Percentiles rank a stretch among this genome's conserved stretches.
Conservation (phyloP, 2,797 vertebrate species). For the Crenuchus spilurus region DNA sequence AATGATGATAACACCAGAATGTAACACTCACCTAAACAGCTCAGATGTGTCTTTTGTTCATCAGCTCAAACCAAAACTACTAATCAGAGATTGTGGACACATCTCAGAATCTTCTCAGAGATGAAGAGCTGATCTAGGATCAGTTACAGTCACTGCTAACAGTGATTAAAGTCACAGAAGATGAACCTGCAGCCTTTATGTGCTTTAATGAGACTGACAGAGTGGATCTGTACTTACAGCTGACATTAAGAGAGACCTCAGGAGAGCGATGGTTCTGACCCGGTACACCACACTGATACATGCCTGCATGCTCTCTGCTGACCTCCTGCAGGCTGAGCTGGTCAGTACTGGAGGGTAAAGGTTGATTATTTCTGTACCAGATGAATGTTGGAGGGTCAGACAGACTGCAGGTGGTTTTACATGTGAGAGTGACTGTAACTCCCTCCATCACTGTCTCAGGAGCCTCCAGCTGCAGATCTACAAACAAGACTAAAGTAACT, state of each 20-base stretch:
- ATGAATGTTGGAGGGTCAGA: conserved; percentile 27
- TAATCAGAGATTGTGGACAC: too few relatives aligned
- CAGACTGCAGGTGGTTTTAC: conserved; percentile 42
- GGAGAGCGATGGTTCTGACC: neutral
- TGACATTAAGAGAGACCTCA: neutral
- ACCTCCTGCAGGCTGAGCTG: conserved; percentile 1
- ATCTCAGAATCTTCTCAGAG: too few relatives aligned
- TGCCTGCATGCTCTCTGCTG: neutral
- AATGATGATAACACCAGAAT: too few relatives aligned
- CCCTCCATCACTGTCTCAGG: neutral
- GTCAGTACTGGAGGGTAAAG: neutral
- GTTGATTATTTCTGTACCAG: conserved; percentile 29
- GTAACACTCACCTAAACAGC: too few relatives aligned
- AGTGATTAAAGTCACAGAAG: too few relatives aligned
- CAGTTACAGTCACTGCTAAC: too few relatives aligned
- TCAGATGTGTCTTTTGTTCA: too few relatives aligned
- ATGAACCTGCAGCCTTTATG: too few relatives aligned
- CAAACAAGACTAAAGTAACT: too few relatives aligned
- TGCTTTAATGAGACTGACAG: neutral
- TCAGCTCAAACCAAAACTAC: too few relatives aligned
- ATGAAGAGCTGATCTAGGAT: too few relatives aligned
- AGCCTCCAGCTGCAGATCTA: neutral
- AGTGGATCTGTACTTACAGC: neutral
- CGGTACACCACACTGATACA: conserved; percentile 3
- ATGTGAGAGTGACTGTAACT: neutral